Evolutionary conservation across 2,888 invertebrate species (phyloP).

Genomic region (Agrotis puta): DNA sequence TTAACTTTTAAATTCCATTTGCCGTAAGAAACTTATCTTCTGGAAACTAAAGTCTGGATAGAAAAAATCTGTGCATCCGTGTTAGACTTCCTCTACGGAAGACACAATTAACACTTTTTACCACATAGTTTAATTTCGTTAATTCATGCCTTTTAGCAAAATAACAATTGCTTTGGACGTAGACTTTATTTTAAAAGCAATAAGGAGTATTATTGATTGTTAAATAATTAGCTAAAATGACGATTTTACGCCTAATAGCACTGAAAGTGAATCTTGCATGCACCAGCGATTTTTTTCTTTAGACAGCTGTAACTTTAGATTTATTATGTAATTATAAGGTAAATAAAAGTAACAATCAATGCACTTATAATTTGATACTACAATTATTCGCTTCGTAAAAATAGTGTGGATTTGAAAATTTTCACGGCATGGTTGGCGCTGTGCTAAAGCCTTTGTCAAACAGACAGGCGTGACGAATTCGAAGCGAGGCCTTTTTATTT

Average conservation of each 20-base stretch:
- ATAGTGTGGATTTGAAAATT: neutral
- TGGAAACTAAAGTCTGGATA: neutral
- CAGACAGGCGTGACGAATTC: too few relatives aligned
- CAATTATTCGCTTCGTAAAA: neutral
- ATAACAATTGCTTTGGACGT: neutral
- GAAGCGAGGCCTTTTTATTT: too few relatives aligned
- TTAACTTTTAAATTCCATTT: neutral
- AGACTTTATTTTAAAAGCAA: neutral
- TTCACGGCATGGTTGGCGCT: too few relatives aligned
- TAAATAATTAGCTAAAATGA: conserved; percentile 11
- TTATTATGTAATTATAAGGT: conserved; percentile 14
- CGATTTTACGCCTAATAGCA: conserved; percentile 47
- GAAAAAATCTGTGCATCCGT: conserved; percentile 25
- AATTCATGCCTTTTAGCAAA: conserved; percentile 37
- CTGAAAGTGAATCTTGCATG: conserved; percentile 52
- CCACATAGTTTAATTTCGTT: conserved; percentile 29
- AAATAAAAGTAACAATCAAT: neutral
- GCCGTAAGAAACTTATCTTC: neutral
- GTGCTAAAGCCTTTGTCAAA: too few relatives aligned
- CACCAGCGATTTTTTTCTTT: conserved; percentile 32
- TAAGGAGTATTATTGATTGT: conserved; percentile 25
- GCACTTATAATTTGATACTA: neutral
- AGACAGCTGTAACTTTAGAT: conserved; percentile 19
- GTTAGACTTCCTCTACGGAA: conserved; percentile 41
- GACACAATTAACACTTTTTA: conserved; percentile 37